Evolutionary conservation across 2,113 vertebrate genomes (phyloP).

Genomic region (Hippocampus zosterae): DNA sequence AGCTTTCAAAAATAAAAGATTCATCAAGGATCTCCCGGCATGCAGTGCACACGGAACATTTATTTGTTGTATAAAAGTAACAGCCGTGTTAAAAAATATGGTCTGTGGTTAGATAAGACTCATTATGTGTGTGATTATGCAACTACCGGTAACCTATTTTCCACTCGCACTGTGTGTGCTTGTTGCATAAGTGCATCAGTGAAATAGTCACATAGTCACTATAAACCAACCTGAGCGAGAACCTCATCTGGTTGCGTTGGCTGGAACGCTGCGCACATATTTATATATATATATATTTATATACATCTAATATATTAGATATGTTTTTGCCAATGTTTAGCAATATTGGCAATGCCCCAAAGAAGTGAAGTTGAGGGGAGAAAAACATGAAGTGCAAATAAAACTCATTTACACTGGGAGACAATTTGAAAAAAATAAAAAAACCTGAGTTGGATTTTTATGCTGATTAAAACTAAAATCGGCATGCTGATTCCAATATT

Average conservation of each 20-base stretch:
- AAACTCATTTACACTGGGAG: too few species aligned
- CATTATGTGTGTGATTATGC: conserved; percentile 45
- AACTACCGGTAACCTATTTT: conserved; percentile 42
- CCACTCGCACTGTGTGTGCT: conserved; percentile 21
- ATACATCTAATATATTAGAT: too few species aligned
- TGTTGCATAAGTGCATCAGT: conserved; percentile 35
- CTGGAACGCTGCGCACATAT: conserved; percentile 1
- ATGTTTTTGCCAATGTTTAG: too few species aligned
- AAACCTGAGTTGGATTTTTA: too few species aligned
- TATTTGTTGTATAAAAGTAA: conserved; percentile 11
- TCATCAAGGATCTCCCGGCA: conserved; percentile 1
- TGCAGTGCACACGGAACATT: conserved; percentile 10
- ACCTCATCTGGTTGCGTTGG: conserved; percentile 5
- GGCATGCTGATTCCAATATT: too few species aligned
- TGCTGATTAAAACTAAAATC: too few species aligned
- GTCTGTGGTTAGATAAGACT: conserved; percentile 31
- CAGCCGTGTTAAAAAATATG: not conserved
- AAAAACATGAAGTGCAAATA: too few species aligned
- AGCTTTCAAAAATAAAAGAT: conserved; percentile 11
- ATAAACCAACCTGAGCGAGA: conserved; percentile 6
- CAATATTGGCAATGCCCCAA: too few species aligned
- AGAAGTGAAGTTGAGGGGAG: too few species aligned
- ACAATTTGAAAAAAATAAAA: too few species aligned
- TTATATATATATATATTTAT: too few species aligned
- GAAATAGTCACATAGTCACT: conserved; percentile 29